Evolutionary conservation across 2,888 invertebrate species (phyloP).

Genomic region (Drosophila emarginata): DNA sequence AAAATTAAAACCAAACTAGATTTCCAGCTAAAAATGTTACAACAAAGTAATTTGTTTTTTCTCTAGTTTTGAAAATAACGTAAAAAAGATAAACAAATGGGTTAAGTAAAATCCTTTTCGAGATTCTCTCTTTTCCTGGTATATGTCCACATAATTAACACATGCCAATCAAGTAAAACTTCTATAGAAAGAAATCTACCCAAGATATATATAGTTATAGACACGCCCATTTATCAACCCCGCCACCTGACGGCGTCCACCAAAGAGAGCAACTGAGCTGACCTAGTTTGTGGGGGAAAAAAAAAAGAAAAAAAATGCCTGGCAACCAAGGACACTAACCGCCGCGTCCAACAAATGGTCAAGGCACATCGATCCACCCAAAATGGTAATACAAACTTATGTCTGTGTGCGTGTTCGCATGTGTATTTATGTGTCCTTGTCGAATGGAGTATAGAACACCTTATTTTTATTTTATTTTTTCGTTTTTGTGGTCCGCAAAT

Average conservation of each 20-base stretch:
- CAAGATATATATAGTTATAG: background rate
- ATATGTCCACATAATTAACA: background rate
- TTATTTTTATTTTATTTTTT: background rate
- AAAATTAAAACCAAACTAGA: too few relatives aligned
- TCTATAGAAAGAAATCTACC: background rate
- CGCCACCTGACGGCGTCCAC: constrained; percentile 27
- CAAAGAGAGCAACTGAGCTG: constrained; percentile 36
- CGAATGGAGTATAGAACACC: constrained; percentile 10
- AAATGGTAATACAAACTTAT: background rate
- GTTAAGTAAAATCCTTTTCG: background rate
- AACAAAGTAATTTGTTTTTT: too few relatives aligned
- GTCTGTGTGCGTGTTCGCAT: background rate
- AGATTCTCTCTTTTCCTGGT: background rate
- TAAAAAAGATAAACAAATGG: background rate
- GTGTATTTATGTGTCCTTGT: constrained; percentile 14
- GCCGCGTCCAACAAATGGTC: constrained; percentile 47
- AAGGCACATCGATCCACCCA: constrained; percentile 39
- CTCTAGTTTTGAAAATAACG: too few relatives aligned
- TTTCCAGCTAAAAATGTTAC: too few relatives aligned
- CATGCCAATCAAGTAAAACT: background rate
- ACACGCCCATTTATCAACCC: constrained; percentile 17
- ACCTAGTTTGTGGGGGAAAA: constrained; percentile 49
- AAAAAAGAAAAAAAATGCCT: constrained; percentile 53
- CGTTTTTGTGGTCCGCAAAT: background rate
- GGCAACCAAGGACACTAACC: constrained; percentile 54